Evolutionary conservation across 2,113 vertebrate genomes (phyloP).

Genomic region (Ophiodon elongatus): DNA sequence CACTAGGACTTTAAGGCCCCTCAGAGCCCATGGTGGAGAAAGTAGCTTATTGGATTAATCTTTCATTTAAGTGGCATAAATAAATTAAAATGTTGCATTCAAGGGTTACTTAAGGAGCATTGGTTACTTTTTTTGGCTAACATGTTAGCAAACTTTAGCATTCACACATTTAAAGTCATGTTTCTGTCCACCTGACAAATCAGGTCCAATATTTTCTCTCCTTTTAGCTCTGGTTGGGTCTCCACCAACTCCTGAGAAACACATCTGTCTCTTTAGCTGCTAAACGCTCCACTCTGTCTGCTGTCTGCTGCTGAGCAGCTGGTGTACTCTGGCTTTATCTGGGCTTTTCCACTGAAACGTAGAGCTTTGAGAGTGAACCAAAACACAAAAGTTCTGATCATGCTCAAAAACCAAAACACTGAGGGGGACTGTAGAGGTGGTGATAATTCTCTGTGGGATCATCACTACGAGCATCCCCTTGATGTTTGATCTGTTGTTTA

Average conservation of each 20-base stretch:
- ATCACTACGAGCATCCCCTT: not conserved
- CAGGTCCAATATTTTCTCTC: not conserved
- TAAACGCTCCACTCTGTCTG: too few species aligned
- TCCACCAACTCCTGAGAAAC: not conserved
- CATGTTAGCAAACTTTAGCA: not conserved
- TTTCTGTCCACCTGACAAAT: not conserved
- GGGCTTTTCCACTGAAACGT: too few species aligned
- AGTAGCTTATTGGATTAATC: not conserved
- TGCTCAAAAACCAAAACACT: not conserved
- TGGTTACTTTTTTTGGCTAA: not conserved
- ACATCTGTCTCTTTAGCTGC: too few species aligned
- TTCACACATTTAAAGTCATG: not conserved
- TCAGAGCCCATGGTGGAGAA: not conserved
- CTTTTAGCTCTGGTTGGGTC: not conserved
- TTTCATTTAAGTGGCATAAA: not conserved
- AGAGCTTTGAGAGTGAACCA: not conserved
- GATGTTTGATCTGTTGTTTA: not conserved
- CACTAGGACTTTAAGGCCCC: too few species aligned
- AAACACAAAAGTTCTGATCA: not conserved
- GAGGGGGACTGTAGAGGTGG: not conserved
- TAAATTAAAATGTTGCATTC: not conserved
- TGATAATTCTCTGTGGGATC: not conserved
- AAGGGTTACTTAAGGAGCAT: not conserved
- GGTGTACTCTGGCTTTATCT: too few species aligned
- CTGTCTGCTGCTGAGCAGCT: too few species aligned